Evolutionary conservation across 2,888 invertebrate species (phyloP), one percentile per base, ranked within the genome.

Genomic region (Apodemia mormo): DNA sequence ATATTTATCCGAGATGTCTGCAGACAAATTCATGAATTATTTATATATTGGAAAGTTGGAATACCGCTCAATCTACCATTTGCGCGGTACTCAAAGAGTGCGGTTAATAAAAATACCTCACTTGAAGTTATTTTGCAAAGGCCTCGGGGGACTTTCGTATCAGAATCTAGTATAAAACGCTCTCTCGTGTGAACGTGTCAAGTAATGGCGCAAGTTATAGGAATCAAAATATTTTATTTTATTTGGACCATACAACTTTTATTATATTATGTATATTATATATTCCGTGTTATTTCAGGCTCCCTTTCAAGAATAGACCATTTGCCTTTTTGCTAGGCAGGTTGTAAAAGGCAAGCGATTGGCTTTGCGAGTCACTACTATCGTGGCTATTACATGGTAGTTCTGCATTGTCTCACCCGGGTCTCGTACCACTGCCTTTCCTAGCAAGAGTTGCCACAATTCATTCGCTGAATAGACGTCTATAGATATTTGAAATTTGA

Each of bases 21-120:
- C 65, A 49, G 64, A 67, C 54, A 65, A 67, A 70, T 67, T 72
- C 71, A 75, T 75, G 75, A 75, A 75, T 74, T 74, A 75, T 75
- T 75, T 74, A 75, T 69, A 71, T 73, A 73, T 73, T 71, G 73
- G 70, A 68, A 73, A 74, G 73, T 52, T 74, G 72, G 73, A 70
- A 73, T 74, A 75, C 72, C 75, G 71, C 73, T 74, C 75, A 74
- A 74, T 74, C 72, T 73, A 74, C 75, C 74, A 74, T 76, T 76
- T 74, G 75, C 71, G 72, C 73, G 58, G 58, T 75, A 74, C 74
- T 78, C 76, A 83, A 81, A 85, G 82, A 78, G 80, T 78, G 79
- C 78, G 85, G 88, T 88, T 89, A 88, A 89, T 89, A 90, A 90
- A 90, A 89, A 90, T 90, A 89, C 88, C 88, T 82, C 84, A 85